Percentiles rank a stretch among this genome's conserved stretches.
Conservation (phyloP, 2,797 vertebrate species). For the Arremon aurantiirostris region DNA sequence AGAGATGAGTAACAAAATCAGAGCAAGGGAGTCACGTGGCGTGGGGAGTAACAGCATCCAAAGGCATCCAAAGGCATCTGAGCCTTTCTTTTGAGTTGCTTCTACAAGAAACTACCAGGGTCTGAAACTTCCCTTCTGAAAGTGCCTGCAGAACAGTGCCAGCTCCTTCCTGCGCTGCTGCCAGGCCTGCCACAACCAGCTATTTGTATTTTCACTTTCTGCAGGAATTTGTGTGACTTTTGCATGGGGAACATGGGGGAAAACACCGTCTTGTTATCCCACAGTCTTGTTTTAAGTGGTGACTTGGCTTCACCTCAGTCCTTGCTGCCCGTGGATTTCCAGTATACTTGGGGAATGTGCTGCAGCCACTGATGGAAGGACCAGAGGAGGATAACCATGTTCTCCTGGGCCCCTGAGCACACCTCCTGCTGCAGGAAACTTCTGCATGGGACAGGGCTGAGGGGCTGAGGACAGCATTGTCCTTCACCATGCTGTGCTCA, state of each 20-base stretch:
- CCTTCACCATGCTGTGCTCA: neutral
- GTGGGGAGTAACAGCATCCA: neutral
- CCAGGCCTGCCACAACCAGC: neutral
- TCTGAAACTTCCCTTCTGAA: neutral
- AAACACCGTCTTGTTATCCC: neutral
- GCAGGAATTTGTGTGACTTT: neutral
- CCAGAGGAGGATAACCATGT: neutral
- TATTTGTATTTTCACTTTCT: neutral
- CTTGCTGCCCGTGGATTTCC: neutral
- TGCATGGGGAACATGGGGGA: neutral
- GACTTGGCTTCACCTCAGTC: neutral
- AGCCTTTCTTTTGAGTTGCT: neutral
- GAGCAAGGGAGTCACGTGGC: neutral
- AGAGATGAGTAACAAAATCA: neutral
- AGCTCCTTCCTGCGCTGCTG: fast-evolving
- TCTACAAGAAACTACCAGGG: neutral
- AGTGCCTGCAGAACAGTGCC: fast-evolving
- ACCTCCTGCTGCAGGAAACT: neutral
- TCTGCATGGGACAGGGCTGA: neutral
- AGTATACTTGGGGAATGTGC: neutral
- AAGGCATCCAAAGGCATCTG: neutral
- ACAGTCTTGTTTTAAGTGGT: neutral
- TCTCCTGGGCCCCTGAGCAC: neutral
- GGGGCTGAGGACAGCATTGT: neutral
- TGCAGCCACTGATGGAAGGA: neutral